These are phyloP conservation scores for Daphoenositta chrysoptera DNA, from an alignment of 2,113 vertebrate species.

Conservation along the genomic window DNA sequence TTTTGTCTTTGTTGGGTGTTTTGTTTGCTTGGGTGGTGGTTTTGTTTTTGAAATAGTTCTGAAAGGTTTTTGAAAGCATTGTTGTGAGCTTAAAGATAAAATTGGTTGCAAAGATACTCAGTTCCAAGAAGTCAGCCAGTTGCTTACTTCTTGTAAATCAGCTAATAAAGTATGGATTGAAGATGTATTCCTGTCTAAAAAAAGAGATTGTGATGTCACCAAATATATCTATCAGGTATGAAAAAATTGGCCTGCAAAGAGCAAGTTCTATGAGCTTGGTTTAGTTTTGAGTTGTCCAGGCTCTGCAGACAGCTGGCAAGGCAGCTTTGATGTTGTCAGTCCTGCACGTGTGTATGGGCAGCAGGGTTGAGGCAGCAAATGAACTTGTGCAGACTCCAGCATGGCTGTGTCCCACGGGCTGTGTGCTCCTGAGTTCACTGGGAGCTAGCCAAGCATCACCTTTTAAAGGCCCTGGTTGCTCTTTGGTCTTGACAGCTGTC, in stretches of 20 bases:
- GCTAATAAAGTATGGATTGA: not conserved
- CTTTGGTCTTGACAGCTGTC: not conserved
- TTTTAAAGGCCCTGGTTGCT: not conserved
- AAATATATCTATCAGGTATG: not conserved
- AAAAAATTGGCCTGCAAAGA: not conserved
- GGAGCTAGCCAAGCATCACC: not conserved
- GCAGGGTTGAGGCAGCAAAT: not conserved
- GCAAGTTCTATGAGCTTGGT: not conserved
- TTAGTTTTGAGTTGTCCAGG: not conserved
- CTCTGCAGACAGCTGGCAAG: not conserved
- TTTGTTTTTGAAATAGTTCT: not conserved
- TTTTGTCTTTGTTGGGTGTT: not conserved
- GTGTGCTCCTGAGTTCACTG: not conserved
- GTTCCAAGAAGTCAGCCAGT: not conserved
- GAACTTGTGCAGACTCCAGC: not conserved
- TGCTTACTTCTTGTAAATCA: not conserved
- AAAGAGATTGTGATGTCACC: not conserved
- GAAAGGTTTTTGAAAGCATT: not conserved
- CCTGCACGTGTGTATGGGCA: fast-evolving
- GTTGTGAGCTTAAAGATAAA: not conserved
- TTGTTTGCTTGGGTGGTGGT: not conserved
- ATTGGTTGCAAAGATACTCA: not conserved
- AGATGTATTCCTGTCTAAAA: not conserved
- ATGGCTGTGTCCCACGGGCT: not conserved
- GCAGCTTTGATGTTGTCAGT: not conserved